These are phyloP conservation scores for Panagrolaimus sp. DNA, from an alignment of 1,140 invertebrate genomes.

Conservation along the genomic window DNA sequence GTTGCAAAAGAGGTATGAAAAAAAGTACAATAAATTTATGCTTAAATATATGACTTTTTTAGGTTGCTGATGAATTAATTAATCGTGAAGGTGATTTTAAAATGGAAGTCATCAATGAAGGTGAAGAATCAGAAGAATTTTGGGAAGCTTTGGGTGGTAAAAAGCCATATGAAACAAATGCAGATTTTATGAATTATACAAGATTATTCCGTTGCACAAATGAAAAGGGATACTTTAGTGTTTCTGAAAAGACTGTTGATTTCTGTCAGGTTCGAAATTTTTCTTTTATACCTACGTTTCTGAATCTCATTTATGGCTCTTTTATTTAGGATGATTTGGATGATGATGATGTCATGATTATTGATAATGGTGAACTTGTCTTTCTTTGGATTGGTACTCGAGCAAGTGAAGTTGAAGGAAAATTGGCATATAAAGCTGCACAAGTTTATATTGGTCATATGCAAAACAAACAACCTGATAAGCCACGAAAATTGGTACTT, in stretches of 20 bases:
- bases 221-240: constrained; percentile 97
- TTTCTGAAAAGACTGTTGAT: constrained; percentile 98
- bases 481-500: constrained; percentile 83
- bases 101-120: constrained; percentile 80
- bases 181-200: constrained; percentile 86
- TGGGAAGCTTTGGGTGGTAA: constrained; percentile 89
- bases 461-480: constrained; percentile 85
- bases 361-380: constrained; percentile 95
- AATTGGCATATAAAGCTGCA: constrained; percentile 94
- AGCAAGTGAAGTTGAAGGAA: constrained; percentile 93
- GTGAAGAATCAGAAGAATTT: constrained; percentile 96
- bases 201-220: constrained; percentile 95
- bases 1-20: constrained; percentile 71
- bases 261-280: constrained; percentile 80
- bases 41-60: constrained; percentile 75
- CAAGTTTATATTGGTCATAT: constrained; percentile 98
- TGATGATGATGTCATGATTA: constrained; percentile 98
- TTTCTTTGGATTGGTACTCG: constrained; percentile 93
- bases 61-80: constrained; percentile 53
- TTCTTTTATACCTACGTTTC: not conserved
- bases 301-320: not conserved
- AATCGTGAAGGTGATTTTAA: constrained; percentile 49
- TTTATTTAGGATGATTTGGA: constrained; percentile 82
- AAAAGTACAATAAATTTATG: constrained; percentile 73
- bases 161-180: constrained; percentile 82